Conservation (phyloP, 2,888 invertebrate species). For the Caenorhabditis angaria region DNA sequence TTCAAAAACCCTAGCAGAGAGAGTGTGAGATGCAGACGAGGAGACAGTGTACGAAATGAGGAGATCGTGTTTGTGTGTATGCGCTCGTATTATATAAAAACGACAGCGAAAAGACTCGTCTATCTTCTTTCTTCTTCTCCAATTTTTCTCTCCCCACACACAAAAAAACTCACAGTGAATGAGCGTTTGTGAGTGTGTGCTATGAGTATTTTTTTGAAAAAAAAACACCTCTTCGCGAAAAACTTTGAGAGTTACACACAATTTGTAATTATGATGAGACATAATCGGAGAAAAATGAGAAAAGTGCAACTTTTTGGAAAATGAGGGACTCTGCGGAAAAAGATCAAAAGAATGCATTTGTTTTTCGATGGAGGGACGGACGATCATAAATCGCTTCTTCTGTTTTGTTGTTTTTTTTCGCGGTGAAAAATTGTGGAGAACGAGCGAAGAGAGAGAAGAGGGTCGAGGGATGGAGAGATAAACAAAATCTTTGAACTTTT, state of each 20-base stretch:
- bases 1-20: neutral
- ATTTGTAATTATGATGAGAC: neutral
- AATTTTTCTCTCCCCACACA: neutral
- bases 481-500: neutral
- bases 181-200: neutral
- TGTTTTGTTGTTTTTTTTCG: neutral
- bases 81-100: slow-evolving; percentile 2
- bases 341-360: neutral
- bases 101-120: neutral
- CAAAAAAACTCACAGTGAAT: neutral
- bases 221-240: neutral
- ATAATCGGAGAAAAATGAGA: neutral
- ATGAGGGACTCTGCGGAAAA: neutral
- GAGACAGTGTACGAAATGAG: too few species aligned
- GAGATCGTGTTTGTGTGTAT: neutral
- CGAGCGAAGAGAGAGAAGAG: neutral
- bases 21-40: neutral
- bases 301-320: too few species aligned
- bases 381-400: neutral
- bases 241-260: neutral
- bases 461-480: neutral
- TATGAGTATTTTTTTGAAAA: neutral
- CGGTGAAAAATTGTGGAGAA: too few species aligned
- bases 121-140: slow-evolving; percentile 4
- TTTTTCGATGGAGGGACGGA: too few species aligned